Evolutionary conservation across 2,797 vertebrate genomes (phyloP).

Genomic region (Euphonia xanthogaster): DNA sequence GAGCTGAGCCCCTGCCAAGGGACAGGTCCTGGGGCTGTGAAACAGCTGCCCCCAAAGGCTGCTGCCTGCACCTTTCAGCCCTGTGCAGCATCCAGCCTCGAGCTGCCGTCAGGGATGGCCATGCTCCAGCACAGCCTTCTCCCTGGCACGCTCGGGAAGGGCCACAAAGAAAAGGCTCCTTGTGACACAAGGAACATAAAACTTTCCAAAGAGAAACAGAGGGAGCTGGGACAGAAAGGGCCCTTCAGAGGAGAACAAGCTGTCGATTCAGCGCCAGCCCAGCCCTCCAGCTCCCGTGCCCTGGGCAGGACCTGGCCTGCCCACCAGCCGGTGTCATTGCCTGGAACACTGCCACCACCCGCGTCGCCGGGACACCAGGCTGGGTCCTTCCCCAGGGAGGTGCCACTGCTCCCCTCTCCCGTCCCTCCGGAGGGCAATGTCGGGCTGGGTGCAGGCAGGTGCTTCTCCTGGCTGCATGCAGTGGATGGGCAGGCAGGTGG

Average conservation of each 20-base stretch:
- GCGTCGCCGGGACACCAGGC: fast-evolving
- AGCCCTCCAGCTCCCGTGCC: not conserved
- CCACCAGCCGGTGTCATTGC: not conserved
- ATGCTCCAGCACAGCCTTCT: not conserved
- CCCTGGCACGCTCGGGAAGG: not conserved
- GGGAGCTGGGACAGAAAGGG: not conserved
- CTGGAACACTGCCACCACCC: not conserved
- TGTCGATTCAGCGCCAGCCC: not conserved
- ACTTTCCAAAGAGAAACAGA: slow-evolving; percentile 59
- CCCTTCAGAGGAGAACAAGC: slow-evolving; percentile 37
- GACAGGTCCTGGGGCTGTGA: not conserved
- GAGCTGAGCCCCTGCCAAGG: not conserved
- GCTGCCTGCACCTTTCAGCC: not conserved
- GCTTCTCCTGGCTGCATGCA: not conserved
- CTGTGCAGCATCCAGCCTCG: fast-evolving
- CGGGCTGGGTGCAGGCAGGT: not conserved
- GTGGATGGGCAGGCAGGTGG: not conserved
- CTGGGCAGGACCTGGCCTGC: not conserved
- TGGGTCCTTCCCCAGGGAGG: not conserved
- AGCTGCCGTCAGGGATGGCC: not conserved
- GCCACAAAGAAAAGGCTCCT: slow-evolving; percentile 49
- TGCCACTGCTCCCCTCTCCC: not conserved
- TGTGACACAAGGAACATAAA: slow-evolving; percentile 48
- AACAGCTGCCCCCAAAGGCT: not conserved
- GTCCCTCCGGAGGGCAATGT: fast-evolving